A percentile compares a stretch with the other conserved stretches of the same genome.
Evolutionary conservation across 1,140 invertebrate genomes (phyloP).

Genomic region (Dreissena polymorpha): DNA sequence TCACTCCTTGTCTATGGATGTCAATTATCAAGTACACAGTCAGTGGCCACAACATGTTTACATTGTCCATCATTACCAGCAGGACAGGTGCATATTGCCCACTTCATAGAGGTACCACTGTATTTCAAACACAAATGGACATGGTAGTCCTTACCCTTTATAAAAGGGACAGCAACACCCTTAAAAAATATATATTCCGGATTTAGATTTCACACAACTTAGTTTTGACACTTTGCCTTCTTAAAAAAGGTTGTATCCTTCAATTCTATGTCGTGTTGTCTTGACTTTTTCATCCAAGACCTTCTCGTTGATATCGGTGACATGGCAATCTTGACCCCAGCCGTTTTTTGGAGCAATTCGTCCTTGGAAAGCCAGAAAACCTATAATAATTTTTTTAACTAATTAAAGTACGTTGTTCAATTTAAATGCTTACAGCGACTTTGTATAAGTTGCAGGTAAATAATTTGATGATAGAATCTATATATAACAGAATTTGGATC

Average conservation of each 20-base stretch:
- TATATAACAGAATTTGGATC: no score
- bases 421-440: no score
- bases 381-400: background rate
- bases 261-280: slow-evolving; percentile 28
- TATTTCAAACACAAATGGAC: slow-evolving; percentile 44
- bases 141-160: slow-evolving; percentile 21
- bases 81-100: slow-evolving; percentile 44
- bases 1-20: slow-evolving; percentile 17
- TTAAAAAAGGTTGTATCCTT: slow-evolving; percentile 20
- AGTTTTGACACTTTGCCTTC: slow-evolving; percentile 17
- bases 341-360: slow-evolving; percentile 17
- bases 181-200: slow-evolving; percentile 19
- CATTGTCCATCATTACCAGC: slow-evolving; percentile 49
- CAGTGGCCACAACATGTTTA: slow-evolving; percentile 34
- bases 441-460: no score
- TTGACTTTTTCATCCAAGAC: slow-evolving; percentile 30
- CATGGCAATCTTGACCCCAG: slow-evolving; percentile 6
- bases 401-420: no score
- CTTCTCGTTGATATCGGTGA: slow-evolving; percentile 19
- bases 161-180: slow-evolving; percentile 15
- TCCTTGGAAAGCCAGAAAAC: slow-evolving; percentile 25
- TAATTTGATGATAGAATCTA: no score
- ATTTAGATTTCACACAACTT: slow-evolving; percentile 5
- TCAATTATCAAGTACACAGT: slow-evolving; percentile 41
- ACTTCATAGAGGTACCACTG: slow-evolving; percentile 24